phyloP scores from a whole-genome alignment of 1,140 invertebrate species.

The Drosophila sp. region DNA sequence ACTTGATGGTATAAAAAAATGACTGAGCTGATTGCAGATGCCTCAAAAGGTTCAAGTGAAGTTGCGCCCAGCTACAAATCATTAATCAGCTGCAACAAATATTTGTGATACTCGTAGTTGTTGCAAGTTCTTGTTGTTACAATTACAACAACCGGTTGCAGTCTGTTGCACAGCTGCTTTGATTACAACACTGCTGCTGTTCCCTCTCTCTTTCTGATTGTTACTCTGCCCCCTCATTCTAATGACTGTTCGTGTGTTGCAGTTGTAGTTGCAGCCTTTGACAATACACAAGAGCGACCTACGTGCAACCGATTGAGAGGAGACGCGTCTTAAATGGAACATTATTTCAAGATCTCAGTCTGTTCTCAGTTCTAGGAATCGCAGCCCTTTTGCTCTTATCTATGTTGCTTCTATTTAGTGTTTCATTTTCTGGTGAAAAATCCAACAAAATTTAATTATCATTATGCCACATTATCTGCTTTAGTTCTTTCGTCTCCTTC shows the following conservation, averaged over 20 bases:
- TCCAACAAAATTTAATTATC: constrained; percentile 72
- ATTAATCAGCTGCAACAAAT: constrained; percentile 80
- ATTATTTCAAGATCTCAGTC: constrained; percentile 37
- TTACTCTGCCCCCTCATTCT: constrained; percentile 8
- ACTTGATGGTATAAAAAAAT: constrained; percentile 16
- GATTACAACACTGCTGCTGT: constrained; percentile 6
- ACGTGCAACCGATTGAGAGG: neutral
- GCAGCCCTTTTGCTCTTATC: constrained; percentile 55
- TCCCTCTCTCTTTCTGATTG: neutral
- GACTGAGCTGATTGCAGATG: constrained; percentile 39
- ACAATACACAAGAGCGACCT: neutral
- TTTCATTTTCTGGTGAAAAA: constrained; percentile 61
- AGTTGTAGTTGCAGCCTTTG: neutral
- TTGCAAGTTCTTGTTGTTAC: constrained; percentile 36
- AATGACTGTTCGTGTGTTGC: neutral
- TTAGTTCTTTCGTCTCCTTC: constrained; percentile 1
- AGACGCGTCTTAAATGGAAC: constrained; percentile 35
- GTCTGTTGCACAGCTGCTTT: constrained; percentile 15
- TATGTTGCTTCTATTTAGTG: constrained; percentile 61
- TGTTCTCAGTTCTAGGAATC: constrained; percentile 53
- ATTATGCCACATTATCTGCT: constrained; percentile 60
- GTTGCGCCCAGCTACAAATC: constrained; percentile 45
- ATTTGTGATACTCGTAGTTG: constrained; percentile 48
- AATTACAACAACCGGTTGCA: constrained; percentile 28
- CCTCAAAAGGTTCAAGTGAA: constrained; percentile 15